Percentiles rank a stretch among this genome's conserved stretches.
Evolutionary conservation across 2,888 invertebrate genomes (phyloP).

Genomic region (Megalurothrips usitatus): DNA sequence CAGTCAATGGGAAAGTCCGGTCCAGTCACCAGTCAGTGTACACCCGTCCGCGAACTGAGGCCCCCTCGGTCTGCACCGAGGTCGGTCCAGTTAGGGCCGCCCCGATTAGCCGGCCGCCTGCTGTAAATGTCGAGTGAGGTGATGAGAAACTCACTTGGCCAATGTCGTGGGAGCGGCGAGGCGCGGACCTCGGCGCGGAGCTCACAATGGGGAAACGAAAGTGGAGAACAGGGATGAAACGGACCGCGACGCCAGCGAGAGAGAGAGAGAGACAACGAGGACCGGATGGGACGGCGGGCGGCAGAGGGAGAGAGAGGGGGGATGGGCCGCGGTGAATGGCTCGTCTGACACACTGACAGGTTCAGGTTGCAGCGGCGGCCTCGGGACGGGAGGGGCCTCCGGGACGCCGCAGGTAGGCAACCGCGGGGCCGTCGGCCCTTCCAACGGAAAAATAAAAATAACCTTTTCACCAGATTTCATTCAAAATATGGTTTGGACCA

Average conservation of each 20-base stretch:
- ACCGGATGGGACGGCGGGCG: neutral
- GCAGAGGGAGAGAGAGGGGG: neutral
- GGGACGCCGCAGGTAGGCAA: too few species aligned
- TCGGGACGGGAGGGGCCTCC: too few species aligned
- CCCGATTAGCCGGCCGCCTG: neutral
- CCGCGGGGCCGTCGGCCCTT: too few species aligned
- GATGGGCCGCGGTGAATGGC: neutral
- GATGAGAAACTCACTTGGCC: slow-evolving; percentile 19
- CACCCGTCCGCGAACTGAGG: too few species aligned
- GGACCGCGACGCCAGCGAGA: neutral
- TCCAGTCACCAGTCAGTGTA: too few species aligned
- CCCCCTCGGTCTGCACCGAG: too few species aligned
- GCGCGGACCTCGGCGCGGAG: neutral
- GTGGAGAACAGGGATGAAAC: neutral
- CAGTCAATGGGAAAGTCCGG: too few species aligned
- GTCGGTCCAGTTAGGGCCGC: too few species aligned
- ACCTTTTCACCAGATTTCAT: too few species aligned
- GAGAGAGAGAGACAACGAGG: neutral
- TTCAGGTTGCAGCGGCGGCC: neutral
- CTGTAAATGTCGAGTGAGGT: slow-evolving; percentile 2
- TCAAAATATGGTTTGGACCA: too few species aligned
- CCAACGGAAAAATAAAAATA: too few species aligned
- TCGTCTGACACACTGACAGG: neutral
- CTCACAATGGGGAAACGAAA: neutral
- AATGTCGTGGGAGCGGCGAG: slow-evolving; percentile 12